These are phyloP conservation scores for Actinopyga echinites DNA, from an alignment of 53 echinoderm and acorn worm genomes.

Conservation along the genomic window DNA sequence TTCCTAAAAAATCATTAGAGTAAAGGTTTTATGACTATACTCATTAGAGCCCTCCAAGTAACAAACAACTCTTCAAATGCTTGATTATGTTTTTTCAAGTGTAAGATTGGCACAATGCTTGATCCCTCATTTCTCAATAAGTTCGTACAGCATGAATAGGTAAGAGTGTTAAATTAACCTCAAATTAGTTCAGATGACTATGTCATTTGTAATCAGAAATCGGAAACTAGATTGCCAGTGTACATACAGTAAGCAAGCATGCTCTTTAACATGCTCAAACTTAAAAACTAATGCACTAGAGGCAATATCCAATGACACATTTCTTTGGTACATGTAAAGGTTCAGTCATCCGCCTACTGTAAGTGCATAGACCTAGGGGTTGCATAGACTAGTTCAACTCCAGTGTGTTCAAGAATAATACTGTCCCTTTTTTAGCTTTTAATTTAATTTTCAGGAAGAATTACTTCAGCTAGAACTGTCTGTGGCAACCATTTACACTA, in stretches of 20 bases:
- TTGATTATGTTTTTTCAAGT: slow-evolving; percentile 18
- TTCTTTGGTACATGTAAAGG: too few relatives aligned
- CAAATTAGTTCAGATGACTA: not conserved
- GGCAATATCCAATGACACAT: too few relatives aligned
- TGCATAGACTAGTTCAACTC: too few relatives aligned
- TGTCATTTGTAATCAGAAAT: slow-evolving; percentile 25
- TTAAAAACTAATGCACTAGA: too few relatives aligned
- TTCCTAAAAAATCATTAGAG: not conserved
- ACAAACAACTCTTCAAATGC: slow-evolving; percentile 22
- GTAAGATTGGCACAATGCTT: slow-evolving; percentile 1
- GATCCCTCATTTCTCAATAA: not conserved
- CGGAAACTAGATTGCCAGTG: not conserved
- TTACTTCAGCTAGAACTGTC: too few relatives aligned
- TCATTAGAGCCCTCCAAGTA: slow-evolving; percentile 18
- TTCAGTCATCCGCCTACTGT: too few relatives aligned
- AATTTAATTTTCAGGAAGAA: too few relatives aligned
- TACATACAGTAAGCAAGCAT: not conserved
- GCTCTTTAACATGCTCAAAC: too few relatives aligned
- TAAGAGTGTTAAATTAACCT: not conserved
- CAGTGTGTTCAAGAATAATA: too few relatives aligned
- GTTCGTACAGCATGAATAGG: not conserved
- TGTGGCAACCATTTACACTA: too few relatives aligned
- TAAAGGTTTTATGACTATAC: not conserved
- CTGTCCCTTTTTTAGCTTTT: too few relatives aligned
- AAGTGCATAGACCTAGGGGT: too few relatives aligned